Base-by-base conservation (phyloP, 2,888 invertebrate species). In the Volucella zonaria region DNA sequence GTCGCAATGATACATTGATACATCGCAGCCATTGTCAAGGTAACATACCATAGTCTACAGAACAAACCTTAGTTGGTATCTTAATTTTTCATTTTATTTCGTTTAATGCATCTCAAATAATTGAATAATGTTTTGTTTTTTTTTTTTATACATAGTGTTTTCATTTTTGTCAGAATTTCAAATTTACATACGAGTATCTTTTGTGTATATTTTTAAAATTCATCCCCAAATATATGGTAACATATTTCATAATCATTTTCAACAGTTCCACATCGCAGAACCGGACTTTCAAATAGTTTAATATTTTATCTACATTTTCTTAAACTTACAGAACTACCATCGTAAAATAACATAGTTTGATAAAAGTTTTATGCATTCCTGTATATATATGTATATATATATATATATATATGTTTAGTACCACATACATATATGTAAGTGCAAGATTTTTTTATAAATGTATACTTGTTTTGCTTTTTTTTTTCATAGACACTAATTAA, bases 51-150 rank as follows among this genome's bases (percentile, higher is more conserved):
- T 8, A 52, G 12, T 52, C 42, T 14, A 49, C 23, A 47, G 14
- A n/a, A 2, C 54, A 61, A 42, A 42, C 23, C 18, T 1, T 1
- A 42, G 15, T 49, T 18, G 6, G 49, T 59, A 64, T 67, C 12
- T 73, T 77, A 31, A 71, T 75, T 71, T 70, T 81, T 76, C 62
- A 85, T 76, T 85, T 85, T 85, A 85, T 85, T 83, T 79, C 83
- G 70, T 75, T 83, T 61, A 71, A 82, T 75, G 81, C 67, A 85
- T 64, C 81, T 85, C 40, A 73, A 76, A 68, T 85, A 80, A 77
- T 85, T 73, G 73, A 79, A 71, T 80, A 80, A 68, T 3, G 1
- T 1, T 42, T 66, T 73, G 61, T 73, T 66, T 81, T 18, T 1
- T 42, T 66, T 73, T 67, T 73, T 66, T 81, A 76, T 67, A 85